Percentiles rank a stretch among this genome's conserved stretches.
phyloP scores from a whole-genome alignment of 2,888 invertebrate genomes.

The Tetropium fuscum region DNA sequence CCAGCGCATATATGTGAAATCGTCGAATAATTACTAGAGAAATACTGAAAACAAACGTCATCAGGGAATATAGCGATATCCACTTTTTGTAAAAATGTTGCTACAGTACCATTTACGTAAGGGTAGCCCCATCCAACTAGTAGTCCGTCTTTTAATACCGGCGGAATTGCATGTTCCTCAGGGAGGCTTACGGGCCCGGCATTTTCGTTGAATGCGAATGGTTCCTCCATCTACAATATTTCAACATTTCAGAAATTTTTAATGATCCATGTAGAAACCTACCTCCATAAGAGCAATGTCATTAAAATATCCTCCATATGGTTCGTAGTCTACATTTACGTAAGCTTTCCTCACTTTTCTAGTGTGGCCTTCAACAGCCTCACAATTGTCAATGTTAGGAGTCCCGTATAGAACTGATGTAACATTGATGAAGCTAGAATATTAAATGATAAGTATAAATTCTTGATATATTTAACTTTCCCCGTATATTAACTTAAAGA shows the following conservation, averaged over 20 bases:
- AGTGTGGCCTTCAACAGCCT: constrained; percentile 30
- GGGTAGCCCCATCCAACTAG: constrained; percentile 37
- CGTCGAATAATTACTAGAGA: constrained; percentile 18
- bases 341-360: constrained; percentile 32
- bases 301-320: constrained; percentile 35
- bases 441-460: no score
- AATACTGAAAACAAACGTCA: constrained; percentile 58
- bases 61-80: constrained; percentile 60
- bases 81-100: constrained; percentile 61
- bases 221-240: constrained; percentile 44
- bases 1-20: constrained; percentile 64
- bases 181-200: constrained; percentile 43
- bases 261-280: constrained; percentile 6
- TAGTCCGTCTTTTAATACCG: constrained; percentile 31
- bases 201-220: constrained; percentile 36
- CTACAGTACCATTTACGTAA: constrained; percentile 44
- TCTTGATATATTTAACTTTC: no score
- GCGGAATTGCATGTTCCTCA: constrained; percentile 35
- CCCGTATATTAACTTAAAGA: no score
- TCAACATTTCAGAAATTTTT: no score
- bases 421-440: constrained; percentile 24
- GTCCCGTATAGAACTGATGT: constrained; percentile 41
- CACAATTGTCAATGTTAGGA: constrained; percentile 26
- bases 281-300: constrained; percentile 49
- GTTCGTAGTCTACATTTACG: constrained; percentile 33